Conservation (phyloP, 1,140 invertebrate species). For the Procambarus clarkii region DNA sequence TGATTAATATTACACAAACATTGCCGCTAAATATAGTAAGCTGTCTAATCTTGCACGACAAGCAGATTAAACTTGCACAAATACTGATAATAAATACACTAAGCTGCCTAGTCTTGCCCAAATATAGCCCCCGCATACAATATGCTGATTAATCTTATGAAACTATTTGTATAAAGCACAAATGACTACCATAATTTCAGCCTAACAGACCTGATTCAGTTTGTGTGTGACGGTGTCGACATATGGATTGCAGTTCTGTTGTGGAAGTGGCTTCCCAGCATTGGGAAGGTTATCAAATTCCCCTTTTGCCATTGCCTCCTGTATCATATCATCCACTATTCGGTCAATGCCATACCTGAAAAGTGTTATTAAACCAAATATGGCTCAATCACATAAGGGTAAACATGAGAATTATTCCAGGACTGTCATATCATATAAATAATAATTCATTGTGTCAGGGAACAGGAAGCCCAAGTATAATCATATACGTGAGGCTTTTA, state of each 20-base stretch:
- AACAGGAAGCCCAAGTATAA: too few species aligned
- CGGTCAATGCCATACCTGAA: constrained; percentile 87
- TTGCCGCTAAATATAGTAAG: too few species aligned
- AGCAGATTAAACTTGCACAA: neutral
- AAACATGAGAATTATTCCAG: neutral
- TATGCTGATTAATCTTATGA: too few species aligned
- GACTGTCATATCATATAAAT: too few species aligned
- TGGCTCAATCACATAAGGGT: neutral
- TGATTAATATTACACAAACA: too few species aligned
- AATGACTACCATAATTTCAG: neutral
- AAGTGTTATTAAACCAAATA: constrained; percentile 7
- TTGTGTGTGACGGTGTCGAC: constrained; percentile 92
- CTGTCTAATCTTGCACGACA: too few species aligned
- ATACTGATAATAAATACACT: neutral
- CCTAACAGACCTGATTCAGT: constrained; percentile 84
- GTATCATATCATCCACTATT: constrained; percentile 92
- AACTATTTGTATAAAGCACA: neutral
- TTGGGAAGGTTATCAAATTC: constrained; percentile 90
- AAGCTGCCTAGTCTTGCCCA: neutral
- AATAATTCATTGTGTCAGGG: too few species aligned
- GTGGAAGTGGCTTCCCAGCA: constrained; percentile 86
- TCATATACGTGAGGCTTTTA: too few species aligned
- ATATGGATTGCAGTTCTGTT: constrained; percentile 85
- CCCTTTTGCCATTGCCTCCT: constrained; percentile 91
- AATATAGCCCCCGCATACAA: too few species aligned